Percentiles rank a stretch among this genome's conserved stretches.
phyloP scores from a whole-genome alignment of 2,797 vertebrate species.

The Bufotes viridis region DNA sequence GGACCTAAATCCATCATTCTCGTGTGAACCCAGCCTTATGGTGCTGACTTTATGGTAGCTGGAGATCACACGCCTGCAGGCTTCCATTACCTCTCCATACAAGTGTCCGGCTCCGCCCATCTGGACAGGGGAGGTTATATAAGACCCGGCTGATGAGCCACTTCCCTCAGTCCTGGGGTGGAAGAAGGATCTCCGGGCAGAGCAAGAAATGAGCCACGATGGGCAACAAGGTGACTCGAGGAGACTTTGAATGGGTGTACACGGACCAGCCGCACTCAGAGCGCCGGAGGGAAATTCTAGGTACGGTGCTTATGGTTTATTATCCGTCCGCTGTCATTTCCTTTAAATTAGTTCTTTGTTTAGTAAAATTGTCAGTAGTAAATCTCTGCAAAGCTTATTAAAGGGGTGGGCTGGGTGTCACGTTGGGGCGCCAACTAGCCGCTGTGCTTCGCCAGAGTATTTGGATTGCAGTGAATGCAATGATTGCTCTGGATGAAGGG shows the following conservation, averaged over 20 bases:
- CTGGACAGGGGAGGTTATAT: slow-evolving; percentile 27
- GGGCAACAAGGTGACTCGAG: slow-evolving; percentile 72
- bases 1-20: too few relatives aligned
- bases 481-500: too few relatives aligned
- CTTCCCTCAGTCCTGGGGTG: neutral
- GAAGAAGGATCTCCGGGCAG: neutral
- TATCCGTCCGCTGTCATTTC: too few relatives aligned
- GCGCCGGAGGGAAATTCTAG: slow-evolving; percentile 77
- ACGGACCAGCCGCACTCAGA: slow-evolving; percentile 79
- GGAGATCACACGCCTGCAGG: neutral
- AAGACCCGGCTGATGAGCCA: neutral
- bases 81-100: neutral
- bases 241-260: slow-evolving; percentile 80
- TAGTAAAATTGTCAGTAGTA: neutral
- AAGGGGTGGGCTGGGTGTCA: too few relatives aligned
- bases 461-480: too few relatives aligned
- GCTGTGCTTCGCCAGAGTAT: neutral
- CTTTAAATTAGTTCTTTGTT: neutral
- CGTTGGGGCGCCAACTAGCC: too few relatives aligned
- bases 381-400: neutral
- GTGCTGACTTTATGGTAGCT: neutral
- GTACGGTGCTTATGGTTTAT: slow-evolving; percentile 60
- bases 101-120: neutral
- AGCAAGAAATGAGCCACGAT: slow-evolving; percentile 60
- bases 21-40: too few relatives aligned